Evolutionary conservation across 2,888 invertebrate species (phyloP), one percentile per base, ranked within the genome.

Genomic region (Sphaerophoria rueppellii): DNA sequence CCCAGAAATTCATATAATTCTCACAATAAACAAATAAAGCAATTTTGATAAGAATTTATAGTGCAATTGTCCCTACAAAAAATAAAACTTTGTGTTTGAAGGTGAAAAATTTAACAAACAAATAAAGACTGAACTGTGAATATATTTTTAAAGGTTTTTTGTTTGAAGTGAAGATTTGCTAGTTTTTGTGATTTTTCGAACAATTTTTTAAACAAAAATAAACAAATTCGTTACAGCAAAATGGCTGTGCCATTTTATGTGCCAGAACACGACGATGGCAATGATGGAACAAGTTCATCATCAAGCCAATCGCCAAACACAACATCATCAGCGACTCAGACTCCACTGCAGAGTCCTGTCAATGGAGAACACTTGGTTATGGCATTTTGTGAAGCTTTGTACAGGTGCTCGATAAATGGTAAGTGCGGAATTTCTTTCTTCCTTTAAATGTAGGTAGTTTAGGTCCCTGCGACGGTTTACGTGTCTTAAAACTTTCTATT

Each of bases 211-310:
- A 9, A 9, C 7, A 43, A 43, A 43, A 9, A 12, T 12, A 16
- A 14, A 52, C 16, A 24, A 48, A 35, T 43, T 32, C 7, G 48
- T 46, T 70, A 24, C 50, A 58, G 24, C 24, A 73, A 63, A 55
- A 92, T 92, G 92, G 92, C 92, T 88, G 91, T 91, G 90, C 91
- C 91, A 88, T 92, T 92, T 88, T 91, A 90, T 89, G 89, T 91
- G 89, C 92, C 92, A 88, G 91, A 91, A 88, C 91, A 89, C 88
- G 88, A 89, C 88, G 91, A 91, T 88, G 90, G 89, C 67, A 89
- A 88, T 86, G 89, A 89, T 86, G 88, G 89, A 82, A 88, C 88
- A 82, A 89, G 89, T 86, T 88, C 88, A 87, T 90, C 90, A 60
- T 87, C 88, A 35, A 88, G 88, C 87, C 89, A 90, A 83, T 91